A percentile compares a stretch with the other conserved stretches of the same genome.
phyloP scores from a whole-genome alignment of 1,140 invertebrate species.

The Sinella curviseta region DNA sequence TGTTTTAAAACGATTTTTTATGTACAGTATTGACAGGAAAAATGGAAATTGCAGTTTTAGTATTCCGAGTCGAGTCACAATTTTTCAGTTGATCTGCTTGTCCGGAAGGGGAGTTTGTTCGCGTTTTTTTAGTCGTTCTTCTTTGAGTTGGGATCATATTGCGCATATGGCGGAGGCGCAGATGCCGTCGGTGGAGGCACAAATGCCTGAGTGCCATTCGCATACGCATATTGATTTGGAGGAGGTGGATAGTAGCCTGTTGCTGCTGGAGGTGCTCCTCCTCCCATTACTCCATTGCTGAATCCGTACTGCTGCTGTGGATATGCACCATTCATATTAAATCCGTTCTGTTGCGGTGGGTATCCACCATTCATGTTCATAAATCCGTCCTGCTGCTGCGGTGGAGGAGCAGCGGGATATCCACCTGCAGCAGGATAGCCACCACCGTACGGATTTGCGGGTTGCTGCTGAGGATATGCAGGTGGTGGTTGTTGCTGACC shows the following conservation, averaged over 20 bases:
- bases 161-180: constrained; percentile 25
- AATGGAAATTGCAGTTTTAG: too few species aligned
- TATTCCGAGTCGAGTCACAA: too few species aligned
- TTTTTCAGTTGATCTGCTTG: too few species aligned
- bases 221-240: constrained; percentile 33
- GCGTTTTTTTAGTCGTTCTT: constrained; percentile 21
- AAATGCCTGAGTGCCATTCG: constrained; percentile 39
- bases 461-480: constrained; percentile 13
- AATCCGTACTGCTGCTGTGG: not conserved
- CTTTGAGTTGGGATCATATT: not conserved
- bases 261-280: constrained; percentile 13
- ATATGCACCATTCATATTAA: not conserved
- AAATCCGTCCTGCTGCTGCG: too few species aligned
- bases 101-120: too few species aligned
- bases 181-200: constrained; percentile 23
- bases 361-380: constrained; percentile 17
- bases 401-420: not conserved
- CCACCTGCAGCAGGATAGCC: constrained; percentile 5
- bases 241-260: constrained; percentile 5
- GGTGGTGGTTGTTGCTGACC: constrained; percentile 52
- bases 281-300: not conserved
- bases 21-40: too few species aligned
- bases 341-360: constrained; percentile 3
- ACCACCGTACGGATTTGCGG: not conserved
- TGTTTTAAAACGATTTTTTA: too few species aligned